These are phyloP conservation scores for Drusus annulatus DNA, from an alignment of 1,140 invertebrate genomes.

Conservation along the genomic window DNA sequence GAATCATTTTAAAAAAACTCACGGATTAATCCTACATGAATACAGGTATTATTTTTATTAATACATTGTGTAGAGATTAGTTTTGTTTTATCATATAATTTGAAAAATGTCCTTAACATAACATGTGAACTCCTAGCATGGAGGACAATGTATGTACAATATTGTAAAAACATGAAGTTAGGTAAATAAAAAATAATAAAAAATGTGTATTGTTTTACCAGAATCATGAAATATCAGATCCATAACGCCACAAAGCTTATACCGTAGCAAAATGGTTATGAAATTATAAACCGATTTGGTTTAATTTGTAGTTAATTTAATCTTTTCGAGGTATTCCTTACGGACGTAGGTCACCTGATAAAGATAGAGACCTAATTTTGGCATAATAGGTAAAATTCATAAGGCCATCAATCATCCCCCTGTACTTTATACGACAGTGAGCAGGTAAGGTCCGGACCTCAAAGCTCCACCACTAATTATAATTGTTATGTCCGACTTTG, in stretches of 20 bases:
- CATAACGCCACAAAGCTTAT: background rate
- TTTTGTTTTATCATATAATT: too few species aligned
- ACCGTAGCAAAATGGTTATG: background rate
- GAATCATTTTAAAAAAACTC: too few species aligned
- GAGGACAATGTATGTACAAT: too few species aligned
- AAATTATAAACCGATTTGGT: conserved; percentile 32
- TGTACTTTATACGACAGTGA: conserved; percentile 24
- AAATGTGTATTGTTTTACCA: too few species aligned
- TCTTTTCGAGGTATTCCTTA: conserved; percentile 10
- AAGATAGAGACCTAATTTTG: conserved; percentile 27
- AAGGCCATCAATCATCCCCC: conserved; percentile 20
- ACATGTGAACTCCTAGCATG: too few species aligned
- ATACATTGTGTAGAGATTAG: too few species aligned
- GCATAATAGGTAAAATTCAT: conserved; percentile 37
- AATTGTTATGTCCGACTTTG: conserved; percentile 18
- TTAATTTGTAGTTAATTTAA: background rate
- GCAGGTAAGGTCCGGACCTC: conserved; percentile 32
- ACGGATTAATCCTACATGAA: too few species aligned
- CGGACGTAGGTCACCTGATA: conserved; percentile 9
- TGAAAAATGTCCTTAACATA: too few species aligned
- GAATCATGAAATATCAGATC: background rate
- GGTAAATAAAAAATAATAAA: too few species aligned
- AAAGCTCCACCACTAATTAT: background rate
- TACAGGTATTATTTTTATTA: too few species aligned
- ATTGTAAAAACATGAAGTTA: too few species aligned